Base-by-base conservation (phyloP, 2,113 vertebrate species). In the Xenopus tropicalis region DNA sequence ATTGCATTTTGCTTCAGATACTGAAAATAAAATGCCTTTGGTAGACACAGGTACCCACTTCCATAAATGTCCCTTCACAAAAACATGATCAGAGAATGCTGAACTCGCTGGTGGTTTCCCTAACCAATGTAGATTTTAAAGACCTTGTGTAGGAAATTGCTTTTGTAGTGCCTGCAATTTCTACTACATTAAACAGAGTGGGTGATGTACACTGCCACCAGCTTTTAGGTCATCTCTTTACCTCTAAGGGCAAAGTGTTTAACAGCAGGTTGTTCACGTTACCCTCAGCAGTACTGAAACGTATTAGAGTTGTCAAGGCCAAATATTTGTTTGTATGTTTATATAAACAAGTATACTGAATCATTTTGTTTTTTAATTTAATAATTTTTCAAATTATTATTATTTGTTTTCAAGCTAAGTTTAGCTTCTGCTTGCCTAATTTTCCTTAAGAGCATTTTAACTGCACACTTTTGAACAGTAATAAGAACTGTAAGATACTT, bases 181-280 rank as follows among this genome's bases (percentile, higher is more conserved):
- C 52, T 81, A 86, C 91, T 87, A 91, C 90, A 92, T 64, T 86
- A 87, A 89, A 86, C 86, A 73, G 82, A 86, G 79, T 83, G 51
- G 84, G 86, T 74, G 70, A 86, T 84, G 90, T 72, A 12, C 82
- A 86, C 84, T 74, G 62, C 90, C 90, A 83, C 87, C 77, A 78
- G 48, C 48, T 52, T 52, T 52, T 52, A 52, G 80, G 80, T 79
- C 77, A 74, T 11, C 72, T 77, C 69, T 59, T 61, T 80, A 71
- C 24, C 66, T 71, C 62, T 68, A 77, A 82, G 69, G 80, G 78
- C 56, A 78, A 80, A 83, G 70, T 79, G 79, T 72, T 80, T 80
- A 81, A 81, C 80, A 21, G 79, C 80, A 83, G 83, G 87, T 86
- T 82, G 86, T 86, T 87, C 82, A 85, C 84, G 85, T 88, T 79